Base-by-base conservation (phyloP, 2,888 invertebrate species). In the Cheilosia impressa region DNA sequence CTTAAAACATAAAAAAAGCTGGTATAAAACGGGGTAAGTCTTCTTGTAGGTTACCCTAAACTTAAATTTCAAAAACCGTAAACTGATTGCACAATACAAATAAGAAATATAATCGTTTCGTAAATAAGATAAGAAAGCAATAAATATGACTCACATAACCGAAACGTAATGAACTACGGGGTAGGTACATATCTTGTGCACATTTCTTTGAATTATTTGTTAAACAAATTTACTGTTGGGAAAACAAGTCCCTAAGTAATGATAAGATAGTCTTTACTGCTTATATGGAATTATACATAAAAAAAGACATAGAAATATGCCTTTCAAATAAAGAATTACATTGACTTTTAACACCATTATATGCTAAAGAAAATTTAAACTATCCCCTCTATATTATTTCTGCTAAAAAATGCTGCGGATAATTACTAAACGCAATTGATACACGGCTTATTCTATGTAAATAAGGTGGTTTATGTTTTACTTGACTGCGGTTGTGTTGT, bases 71-170 rank as follows among this genome's bases (percentile, higher is more conserved):
- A 43, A 57, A 15, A 27, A 31, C 22, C 15, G 24, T 57, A 57
- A 27, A 45, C n/a, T 38, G 19, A 57, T 43, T 55, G 38, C 27
- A 47, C 38, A 47, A n/a, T n/a, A n/a, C n/a, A n/a, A n/a, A n/a
- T 38, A 41, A 50, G 43, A 43, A 41, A 52, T 34, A 7, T 55
- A 55, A 62, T 73, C 43, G 13, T 24, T 75, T 57, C 5, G 57
- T 47, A 73, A 55, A 65, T 47, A 65, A 58, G 75, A 75, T 75
- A 65, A 47, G 38, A 50, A 75, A 55, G 38, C 31, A 69, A 47
- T 47, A 53, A 38, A 55, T 55, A 38, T 77, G 77, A 71, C 55
- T 78, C 78, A 78, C 19, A 38, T 6, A n/a, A 41, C 50, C 47
- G 38, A 19, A 19, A 50, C 31, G 9, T 31, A 31, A 31, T 76